These are phyloP conservation scores for Cydia strobilella DNA, from an alignment of 1,140 invertebrate genomes.

Conservation along the genomic window DNA sequence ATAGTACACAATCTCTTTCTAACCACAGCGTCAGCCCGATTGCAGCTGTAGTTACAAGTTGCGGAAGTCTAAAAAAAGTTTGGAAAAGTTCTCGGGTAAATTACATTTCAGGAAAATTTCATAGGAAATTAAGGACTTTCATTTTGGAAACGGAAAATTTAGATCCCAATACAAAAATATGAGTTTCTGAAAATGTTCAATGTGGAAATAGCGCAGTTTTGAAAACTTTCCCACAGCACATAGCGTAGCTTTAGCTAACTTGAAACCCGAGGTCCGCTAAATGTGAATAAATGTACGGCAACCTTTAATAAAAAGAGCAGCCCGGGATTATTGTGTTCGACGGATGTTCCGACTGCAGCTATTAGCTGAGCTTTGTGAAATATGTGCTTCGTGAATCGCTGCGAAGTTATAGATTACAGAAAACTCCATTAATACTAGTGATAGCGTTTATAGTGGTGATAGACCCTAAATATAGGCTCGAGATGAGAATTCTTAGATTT, in stretches of 20 bases:
- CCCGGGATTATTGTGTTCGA: conserved; percentile 24
- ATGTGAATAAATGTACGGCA: background rate
- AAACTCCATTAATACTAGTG: background rate
- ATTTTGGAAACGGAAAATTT: too few relatives aligned
- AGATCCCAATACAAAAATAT: too few relatives aligned
- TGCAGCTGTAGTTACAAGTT: too few relatives aligned
- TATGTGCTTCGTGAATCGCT: conserved; percentile 7
- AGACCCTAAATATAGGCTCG: background rate
- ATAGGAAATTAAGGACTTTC: too few relatives aligned
- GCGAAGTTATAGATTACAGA: background rate
- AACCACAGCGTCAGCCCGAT: too few relatives aligned
- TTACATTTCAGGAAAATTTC: too few relatives aligned
- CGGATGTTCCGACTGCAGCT: conserved; percentile 12
- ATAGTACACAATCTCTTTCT: too few relatives aligned
- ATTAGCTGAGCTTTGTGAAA: conserved; percentile 21
- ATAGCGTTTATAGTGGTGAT: background rate
- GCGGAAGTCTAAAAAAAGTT: too few relatives aligned
- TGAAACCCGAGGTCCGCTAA: background rate
- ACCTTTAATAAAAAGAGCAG: background rate
- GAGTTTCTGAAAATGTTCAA: too few relatives aligned
- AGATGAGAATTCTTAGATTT: background rate
- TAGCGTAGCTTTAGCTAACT: background rate
- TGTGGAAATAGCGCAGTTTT: too few relatives aligned
- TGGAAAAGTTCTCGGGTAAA: too few relatives aligned
- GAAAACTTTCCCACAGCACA: too few relatives aligned